Percentiles rank a stretch among this genome's conserved stretches.
Evolutionary conservation across 2,888 invertebrate species (phyloP).

Genomic region (Geophilus truncorum): DNA sequence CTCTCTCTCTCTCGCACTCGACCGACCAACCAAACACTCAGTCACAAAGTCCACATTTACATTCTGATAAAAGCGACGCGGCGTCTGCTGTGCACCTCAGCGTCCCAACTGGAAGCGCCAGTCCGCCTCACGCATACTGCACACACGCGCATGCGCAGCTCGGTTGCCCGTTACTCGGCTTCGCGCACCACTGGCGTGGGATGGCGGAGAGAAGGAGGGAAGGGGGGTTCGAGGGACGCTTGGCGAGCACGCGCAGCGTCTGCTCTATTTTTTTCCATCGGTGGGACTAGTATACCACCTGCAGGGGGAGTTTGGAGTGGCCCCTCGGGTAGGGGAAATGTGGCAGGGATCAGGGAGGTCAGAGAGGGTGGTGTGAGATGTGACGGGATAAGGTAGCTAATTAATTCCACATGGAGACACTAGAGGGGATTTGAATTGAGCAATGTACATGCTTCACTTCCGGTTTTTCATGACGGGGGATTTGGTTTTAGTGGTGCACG

Average conservation of each 20-base stretch:
- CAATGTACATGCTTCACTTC: neutral
- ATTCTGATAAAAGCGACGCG: neutral
- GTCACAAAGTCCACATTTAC: neutral
- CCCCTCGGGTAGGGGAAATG: neutral
- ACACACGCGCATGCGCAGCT: neutral
- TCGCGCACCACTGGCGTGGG: slow-evolving; percentile 7
- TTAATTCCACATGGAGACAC: slow-evolving; percentile 16
- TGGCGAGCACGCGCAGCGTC: neutral
- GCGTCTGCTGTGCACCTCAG: slow-evolving; percentile 10
- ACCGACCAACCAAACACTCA: neutral
- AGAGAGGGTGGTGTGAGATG: neutral
- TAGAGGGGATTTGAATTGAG: neutral
- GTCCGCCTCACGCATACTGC: neutral
- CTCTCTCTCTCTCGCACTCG: neutral
- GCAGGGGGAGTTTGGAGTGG: slow-evolving; percentile 1
- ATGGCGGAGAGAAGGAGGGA: neutral
- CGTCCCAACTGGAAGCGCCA: neutral
- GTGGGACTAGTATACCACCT: neutral
- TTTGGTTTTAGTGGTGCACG: too few relatives aligned
- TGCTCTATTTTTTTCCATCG: neutral
- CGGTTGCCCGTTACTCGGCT: neutral
- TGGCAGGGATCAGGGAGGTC: neutral
- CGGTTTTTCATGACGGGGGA: neutral
- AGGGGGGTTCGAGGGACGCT: too few relatives aligned
- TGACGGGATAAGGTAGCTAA: slow-evolving; percentile 4